These are phyloP conservation scores for Prionailurus bengalensis DNA, from an alignment of 2,113 vertebrate genomes.

Conservation along the genomic window DNA sequence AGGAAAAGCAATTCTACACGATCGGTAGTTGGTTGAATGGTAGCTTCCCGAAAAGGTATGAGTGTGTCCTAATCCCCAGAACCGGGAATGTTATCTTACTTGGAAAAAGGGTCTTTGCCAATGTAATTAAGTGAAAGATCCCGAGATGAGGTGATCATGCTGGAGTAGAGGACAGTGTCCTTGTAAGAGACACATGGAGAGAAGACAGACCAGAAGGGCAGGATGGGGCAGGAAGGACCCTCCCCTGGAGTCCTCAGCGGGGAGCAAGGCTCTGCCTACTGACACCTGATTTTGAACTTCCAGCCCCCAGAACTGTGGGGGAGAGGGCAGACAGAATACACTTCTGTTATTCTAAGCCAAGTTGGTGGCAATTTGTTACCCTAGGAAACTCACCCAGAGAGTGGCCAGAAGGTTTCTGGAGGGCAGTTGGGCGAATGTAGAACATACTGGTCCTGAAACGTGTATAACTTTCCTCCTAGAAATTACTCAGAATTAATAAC, in stretches of 20 bases:
- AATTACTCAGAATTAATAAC: neutral
- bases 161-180: neutral
- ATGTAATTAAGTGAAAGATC: neutral
- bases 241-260: fast-evolving
- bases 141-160: neutral
- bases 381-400: neutral
- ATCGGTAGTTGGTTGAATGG: neutral
- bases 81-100: neutral
- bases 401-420: neutral
- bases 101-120: neutral
- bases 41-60: neutral
- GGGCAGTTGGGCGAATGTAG: neutral
- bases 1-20: neutral
- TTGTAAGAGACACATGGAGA: neutral
- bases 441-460: neutral
- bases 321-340: neutral
- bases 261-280: fast-evolving
- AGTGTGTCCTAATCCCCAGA: too few species aligned
- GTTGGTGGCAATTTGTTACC: neutral
- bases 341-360: neutral
- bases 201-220: neutral
- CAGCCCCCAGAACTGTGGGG: neutral
- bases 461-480: neutral
- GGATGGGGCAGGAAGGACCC: neutral
- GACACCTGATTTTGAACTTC: neutral